Evolutionary conservation across 2,888 invertebrate species (phyloP).

Genomic region (Arge pagana): DNA sequence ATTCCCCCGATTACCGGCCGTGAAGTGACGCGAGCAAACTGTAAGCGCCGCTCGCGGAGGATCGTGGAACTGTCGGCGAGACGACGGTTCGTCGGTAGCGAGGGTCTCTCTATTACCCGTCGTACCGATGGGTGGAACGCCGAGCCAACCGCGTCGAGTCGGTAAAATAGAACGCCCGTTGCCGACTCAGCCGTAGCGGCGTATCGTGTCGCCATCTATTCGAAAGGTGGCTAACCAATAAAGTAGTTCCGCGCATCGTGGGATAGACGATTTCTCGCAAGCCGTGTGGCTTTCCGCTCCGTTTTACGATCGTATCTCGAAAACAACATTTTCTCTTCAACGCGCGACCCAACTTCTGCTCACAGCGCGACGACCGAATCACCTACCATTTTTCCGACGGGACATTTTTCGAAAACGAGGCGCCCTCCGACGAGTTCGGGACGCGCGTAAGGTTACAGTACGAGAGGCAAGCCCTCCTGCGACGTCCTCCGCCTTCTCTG

Average conservation of each 20-base stretch:
- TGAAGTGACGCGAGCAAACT: slow-evolving; percentile 54
- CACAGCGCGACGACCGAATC: no score
- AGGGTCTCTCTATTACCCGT: slow-evolving; percentile 40
- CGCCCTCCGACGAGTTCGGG: neutral
- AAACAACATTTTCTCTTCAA: no score
- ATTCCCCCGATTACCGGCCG: slow-evolving; percentile 23
- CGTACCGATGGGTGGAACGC: slow-evolving; percentile 38
- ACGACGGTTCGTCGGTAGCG: slow-evolving; percentile 48
- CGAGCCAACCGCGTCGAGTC: slow-evolving; percentile 32
- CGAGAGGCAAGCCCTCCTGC: slow-evolving; percentile 8
- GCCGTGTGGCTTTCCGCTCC: neutral
- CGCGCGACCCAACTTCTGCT: no score
- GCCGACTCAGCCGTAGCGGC: slow-evolving; percentile 33
- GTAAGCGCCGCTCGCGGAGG: slow-evolving; percentile 54
- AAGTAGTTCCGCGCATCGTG: slow-evolving; percentile 40
- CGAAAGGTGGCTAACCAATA: slow-evolving; percentile 37
- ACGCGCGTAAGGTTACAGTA: slow-evolving; percentile 13
- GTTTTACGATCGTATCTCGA: neutral
- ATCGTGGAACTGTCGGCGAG: slow-evolving; percentile 52
- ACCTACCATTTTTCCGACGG: no score
- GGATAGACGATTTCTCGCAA: slow-evolving; percentile 33
- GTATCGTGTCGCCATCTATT: slow-evolving; percentile 50
- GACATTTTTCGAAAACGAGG: neutral
- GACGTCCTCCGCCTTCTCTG: slow-evolving; percentile 27
- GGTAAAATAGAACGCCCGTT: slow-evolving; percentile 47